A percentile compares a stretch with the other conserved stretches of the same genome.
phyloP scores from a whole-genome alignment of 2,113 vertebrate species.

The Leptobrachium ailaonicum region DNA sequence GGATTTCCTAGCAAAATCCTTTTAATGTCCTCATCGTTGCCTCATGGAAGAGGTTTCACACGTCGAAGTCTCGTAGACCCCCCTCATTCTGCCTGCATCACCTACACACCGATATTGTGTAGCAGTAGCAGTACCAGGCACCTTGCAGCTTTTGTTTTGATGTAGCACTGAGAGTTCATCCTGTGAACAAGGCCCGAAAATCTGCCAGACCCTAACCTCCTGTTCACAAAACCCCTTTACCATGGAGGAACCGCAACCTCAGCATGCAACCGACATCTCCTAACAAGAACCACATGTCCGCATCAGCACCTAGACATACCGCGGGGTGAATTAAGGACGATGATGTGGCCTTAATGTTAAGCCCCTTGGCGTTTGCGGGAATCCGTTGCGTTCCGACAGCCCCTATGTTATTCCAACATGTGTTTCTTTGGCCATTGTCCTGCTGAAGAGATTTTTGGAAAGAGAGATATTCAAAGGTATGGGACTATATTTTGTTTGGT shows the following conservation, averaged over 20 bases:
- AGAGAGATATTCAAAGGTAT: not conserved
- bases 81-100: too few species aligned
- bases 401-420: slow-evolving; percentile 9
- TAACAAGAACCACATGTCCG: slow-evolving; percentile 45
- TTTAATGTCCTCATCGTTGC: too few species aligned
- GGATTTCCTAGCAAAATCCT: too few species aligned
- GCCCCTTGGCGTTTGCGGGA: slow-evolving; percentile 42
- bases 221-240: not conserved
- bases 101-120: too few species aligned
- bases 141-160: too few species aligned
- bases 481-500: slow-evolving; percentile 21
- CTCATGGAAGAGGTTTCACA: too few species aligned
- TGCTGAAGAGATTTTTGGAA: slow-evolving; percentile 11
- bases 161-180: too few species aligned
- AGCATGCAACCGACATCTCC: slow-evolving; percentile 12
- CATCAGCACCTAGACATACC: slow-evolving; percentile 24
- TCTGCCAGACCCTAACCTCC: not conserved
- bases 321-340: slow-evolving; percentile 45
- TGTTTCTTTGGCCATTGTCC: slow-evolving; percentile 31
- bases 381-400: slow-evolving; percentile 4
- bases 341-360: slow-evolving; percentile 21
- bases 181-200: not conserved
- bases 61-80: too few species aligned
- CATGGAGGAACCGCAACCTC: not conserved
- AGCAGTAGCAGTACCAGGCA: too few species aligned